These are phyloP conservation scores for Puffinus mauretanicus DNA, from an alignment of 2,113 vertebrate species.

Conservation along the genomic window DNA sequence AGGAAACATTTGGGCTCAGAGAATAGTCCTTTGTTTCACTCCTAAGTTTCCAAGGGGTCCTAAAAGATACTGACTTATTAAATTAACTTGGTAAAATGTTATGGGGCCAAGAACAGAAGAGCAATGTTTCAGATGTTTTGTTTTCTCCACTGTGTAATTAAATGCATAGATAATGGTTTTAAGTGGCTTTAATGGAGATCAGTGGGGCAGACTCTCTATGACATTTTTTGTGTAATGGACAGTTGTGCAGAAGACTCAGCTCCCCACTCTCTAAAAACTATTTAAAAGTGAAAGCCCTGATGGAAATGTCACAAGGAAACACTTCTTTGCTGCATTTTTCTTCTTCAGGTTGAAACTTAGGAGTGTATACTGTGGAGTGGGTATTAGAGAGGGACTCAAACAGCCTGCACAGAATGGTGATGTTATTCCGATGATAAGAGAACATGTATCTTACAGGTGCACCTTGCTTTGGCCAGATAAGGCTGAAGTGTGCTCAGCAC, in stretches of 20 bases:
- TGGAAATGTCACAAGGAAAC: background rate
- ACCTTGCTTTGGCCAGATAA: rapidly evolving
- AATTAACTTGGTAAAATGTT: background rate
- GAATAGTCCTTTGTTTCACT: background rate
- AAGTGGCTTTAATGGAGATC: background rate
- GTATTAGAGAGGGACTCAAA: background rate
- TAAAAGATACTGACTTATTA: background rate
- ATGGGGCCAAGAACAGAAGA: background rate
- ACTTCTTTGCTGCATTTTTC: background rate
- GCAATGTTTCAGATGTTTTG: background rate
- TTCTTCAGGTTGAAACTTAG: background rate
- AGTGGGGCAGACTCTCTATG: background rate
- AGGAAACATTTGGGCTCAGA: background rate
- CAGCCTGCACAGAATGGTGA: no score
- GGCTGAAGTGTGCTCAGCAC: background rate
- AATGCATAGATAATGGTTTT: background rate
- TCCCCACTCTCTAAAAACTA: background rate
- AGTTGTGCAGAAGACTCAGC: background rate
- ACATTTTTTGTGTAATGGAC: background rate
- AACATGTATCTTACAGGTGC: rapidly evolving
- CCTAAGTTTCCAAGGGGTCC: background rate
- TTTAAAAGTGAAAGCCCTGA: background rate
- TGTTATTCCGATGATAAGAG: background rate
- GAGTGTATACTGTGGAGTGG: background rate
- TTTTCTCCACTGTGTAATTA: background rate